These are phyloP conservation scores for Harpalus rubripes DNA, from an alignment of 2,888 invertebrate species.

Conservation along the genomic window DNA sequence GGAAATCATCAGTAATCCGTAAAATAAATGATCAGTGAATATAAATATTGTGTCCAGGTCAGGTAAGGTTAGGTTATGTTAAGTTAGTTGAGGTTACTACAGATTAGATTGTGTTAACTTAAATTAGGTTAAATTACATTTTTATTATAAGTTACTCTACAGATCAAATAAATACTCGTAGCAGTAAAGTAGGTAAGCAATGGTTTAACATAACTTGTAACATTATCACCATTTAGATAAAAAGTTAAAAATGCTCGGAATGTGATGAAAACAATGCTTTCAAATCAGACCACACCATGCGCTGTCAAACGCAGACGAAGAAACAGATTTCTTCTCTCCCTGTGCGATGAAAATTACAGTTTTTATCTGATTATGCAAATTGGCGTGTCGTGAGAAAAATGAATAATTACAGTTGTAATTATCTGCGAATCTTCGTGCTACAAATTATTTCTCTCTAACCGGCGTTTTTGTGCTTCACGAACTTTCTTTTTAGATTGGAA, in stretches of 20 bases:
- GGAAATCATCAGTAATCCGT: too few species aligned
- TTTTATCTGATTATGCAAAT: constrained; percentile 64
- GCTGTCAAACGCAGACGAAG: constrained; percentile 14
- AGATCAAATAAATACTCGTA: too few species aligned
- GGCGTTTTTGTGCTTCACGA: constrained; percentile 19
- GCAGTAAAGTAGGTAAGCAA: too few species aligned
- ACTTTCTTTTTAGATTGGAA: constrained; percentile 23
- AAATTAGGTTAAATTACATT: too few species aligned
- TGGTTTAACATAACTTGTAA: too few species aligned
- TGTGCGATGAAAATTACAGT: constrained; percentile 40
- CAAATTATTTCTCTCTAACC: constrained; percentile 38
- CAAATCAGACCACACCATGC: constrained; percentile 7
- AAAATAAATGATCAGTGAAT: too few species aligned
- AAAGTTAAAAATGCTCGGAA: background rate
- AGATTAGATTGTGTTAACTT: too few species aligned
- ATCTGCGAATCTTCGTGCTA: constrained; percentile 55
- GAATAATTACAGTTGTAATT: constrained; percentile 57
- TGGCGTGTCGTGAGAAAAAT: constrained; percentile 59
- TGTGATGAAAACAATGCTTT: background rate
- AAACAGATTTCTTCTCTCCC: constrained; percentile 31
- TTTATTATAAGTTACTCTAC: too few species aligned
- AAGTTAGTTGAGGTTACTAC: too few species aligned
- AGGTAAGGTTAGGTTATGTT: too few species aligned
- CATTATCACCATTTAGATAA: too few species aligned
- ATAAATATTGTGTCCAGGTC: too few species aligned